phyloP scores from a whole-genome alignment of 35 echinoderm and acorn worm genomes.

The Heliocidaris tuberculata region DNA sequence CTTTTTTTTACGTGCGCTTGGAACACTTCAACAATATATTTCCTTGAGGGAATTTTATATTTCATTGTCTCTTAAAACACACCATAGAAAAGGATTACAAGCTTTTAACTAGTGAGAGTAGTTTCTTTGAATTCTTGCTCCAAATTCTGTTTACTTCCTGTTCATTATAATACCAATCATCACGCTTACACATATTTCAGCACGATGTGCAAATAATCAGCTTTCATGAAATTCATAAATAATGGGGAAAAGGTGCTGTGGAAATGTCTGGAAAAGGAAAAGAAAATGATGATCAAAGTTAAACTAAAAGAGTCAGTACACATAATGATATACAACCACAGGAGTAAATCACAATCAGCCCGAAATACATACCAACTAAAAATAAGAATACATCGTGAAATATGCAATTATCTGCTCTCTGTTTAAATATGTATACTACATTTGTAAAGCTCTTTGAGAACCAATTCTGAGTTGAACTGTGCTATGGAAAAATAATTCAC shows the following conservation, averaged over 20 bases:
- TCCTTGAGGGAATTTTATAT: too few species aligned
- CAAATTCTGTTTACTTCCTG: neutral
- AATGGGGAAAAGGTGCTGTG: neutral
- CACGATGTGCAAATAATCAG: neutral
- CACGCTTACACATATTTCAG: neutral
- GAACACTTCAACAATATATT: too few species aligned
- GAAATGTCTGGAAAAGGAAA: neutral
- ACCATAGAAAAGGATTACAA: neutral
- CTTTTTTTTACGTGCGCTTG: neutral
- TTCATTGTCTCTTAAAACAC: too few species aligned
- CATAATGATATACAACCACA: neutral
- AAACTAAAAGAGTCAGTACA: neutral
- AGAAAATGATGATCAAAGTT: neutral
- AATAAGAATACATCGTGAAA: too few species aligned
- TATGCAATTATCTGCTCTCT: too few species aligned
- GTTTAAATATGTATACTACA: too few species aligned
- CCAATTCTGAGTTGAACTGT: too few species aligned
- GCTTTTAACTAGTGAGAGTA: neutral
- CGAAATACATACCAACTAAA: neutral
- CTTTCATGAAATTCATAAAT: slow-evolving; percentile 5
- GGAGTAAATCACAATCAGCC: neutral
- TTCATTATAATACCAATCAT: neutral
- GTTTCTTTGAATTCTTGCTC: neutral
- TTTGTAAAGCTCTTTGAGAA: too few species aligned
- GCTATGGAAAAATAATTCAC: too few species aligned